Evolutionary conservation across 1,140 invertebrate species (phyloP).

Genomic region (Tachypleus tridentatus): DNA sequence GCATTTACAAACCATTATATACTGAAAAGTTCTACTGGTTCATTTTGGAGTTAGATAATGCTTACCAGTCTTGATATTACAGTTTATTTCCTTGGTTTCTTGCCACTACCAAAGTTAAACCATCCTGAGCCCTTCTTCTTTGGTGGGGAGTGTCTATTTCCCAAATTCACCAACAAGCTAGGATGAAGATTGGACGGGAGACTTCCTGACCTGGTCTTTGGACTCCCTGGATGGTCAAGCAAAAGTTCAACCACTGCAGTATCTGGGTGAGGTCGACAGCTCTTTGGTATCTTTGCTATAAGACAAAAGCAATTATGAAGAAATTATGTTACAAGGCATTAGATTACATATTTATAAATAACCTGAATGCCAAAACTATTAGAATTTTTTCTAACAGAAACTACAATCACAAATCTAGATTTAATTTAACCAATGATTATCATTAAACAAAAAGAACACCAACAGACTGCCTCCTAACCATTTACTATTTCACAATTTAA

Average conservation of each 20-base stretch:
- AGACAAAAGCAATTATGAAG: not conserved
- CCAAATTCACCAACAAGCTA: slow-evolving; percentile 14
- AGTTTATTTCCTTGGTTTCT: slow-evolving; percentile 22
- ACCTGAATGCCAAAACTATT: too few species aligned
- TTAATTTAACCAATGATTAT: too few species aligned
- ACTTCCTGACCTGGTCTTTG: slow-evolving; percentile 23
- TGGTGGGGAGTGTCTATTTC: slow-evolving; percentile 11
- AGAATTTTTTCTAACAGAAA: too few species aligned
- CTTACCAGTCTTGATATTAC: too few species aligned
- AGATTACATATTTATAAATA: too few species aligned
- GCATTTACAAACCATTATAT: too few species aligned
- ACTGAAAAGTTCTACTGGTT: too few species aligned
- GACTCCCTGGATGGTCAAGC: slow-evolving; percentile 17
- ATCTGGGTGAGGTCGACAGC: slow-evolving; percentile 20
- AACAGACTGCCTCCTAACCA: too few species aligned
- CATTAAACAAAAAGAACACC: too few species aligned
- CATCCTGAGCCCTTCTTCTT: slow-evolving; percentile 24
- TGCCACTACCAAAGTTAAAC: slow-evolving; percentile 26
- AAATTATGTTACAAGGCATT: not conserved
- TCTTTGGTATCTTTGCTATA: slow-evolving; percentile 19
- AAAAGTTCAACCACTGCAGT: slow-evolving; percentile 22
- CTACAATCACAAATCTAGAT: too few species aligned
- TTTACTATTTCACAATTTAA: too few species aligned
- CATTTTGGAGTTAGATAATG: too few species aligned
- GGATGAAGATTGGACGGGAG: slow-evolving; percentile 24